Evolutionary conservation across 2,113 vertebrate species (phyloP).

Genomic region (Vidua chalybeata): DNA sequence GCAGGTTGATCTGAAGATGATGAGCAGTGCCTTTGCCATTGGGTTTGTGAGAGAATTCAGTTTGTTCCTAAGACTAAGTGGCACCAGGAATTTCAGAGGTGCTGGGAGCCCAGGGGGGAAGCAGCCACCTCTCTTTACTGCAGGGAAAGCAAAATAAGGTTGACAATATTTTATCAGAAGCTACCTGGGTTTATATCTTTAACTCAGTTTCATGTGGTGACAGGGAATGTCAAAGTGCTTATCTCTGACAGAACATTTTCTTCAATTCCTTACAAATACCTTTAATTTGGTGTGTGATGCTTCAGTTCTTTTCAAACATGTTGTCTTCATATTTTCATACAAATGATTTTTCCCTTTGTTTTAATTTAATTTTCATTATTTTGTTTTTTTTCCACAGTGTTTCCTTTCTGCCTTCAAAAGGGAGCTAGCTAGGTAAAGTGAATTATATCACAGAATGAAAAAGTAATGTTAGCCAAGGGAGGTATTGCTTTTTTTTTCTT

Average conservation of each 20-base stretch:
- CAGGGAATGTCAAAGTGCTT: neutral
- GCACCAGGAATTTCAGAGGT: neutral
- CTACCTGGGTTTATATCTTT: neutral
- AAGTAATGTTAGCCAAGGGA: neutral
- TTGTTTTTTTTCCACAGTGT: neutral
- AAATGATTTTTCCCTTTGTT: neutral
- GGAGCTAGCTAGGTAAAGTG: neutral
- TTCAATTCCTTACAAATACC: neutral
- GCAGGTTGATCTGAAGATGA: neutral
- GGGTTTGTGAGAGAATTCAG: neutral
- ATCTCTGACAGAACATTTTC: neutral
- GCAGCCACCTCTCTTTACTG: neutral
- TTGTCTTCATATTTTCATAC: neutral
- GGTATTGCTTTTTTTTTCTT: neutral
- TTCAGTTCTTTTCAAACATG: neutral
- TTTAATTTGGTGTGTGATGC: neutral
- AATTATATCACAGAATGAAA: constrained; percentile 3
- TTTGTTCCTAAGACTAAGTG: neutral
- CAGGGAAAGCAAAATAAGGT: neutral
- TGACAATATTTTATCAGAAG: neutral
- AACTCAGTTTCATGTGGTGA: neutral
- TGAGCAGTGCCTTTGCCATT: neutral
- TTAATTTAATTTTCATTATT: neutral
- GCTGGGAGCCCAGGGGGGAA: neutral
- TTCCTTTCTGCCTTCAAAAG: neutral